Conservation (phyloP, 2,888 invertebrate species). For the Desoria tigrina region DNA sequence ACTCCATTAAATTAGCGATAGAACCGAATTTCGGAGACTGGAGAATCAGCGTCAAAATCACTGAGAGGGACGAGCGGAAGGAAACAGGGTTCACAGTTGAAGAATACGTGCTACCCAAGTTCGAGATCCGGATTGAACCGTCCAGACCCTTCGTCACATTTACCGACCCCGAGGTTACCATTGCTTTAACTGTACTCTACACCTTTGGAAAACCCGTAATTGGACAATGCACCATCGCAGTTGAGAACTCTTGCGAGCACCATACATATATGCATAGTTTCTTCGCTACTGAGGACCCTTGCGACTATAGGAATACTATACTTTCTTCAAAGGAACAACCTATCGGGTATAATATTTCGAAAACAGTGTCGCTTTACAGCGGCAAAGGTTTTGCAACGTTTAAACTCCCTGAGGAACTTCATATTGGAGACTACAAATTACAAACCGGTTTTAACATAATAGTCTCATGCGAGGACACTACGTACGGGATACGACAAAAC, state of each 20-base stretch:
- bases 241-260: neutral
- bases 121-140: slow-evolving; percentile 61
- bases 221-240: slow-evolving; percentile 20
- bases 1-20: slow-evolving; percentile 73
- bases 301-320: too few species aligned
- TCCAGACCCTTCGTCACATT: slow-evolving; percentile 74
- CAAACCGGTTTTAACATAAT: too few species aligned
- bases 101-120: slow-evolving; percentile 89
- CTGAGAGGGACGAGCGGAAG: neutral
- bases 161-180: slow-evolving; percentile 72
- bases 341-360: slow-evolving; percentile 24
- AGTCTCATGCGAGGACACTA: too few species aligned
- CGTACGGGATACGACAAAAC: too few species aligned
- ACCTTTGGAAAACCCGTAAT: slow-evolving; percentile 33
- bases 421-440: too few species aligned
- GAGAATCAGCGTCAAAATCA: slow-evolving; percentile 69
- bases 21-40: slow-evolving; percentile 85
- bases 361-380: slow-evolving; percentile 14
- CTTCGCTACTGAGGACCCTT: too few species aligned
- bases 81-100: slow-evolving; percentile 77
- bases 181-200: slow-evolving; percentile 80
- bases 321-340: slow-evolving; percentile 20
- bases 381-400: slow-evolving; percentile 68
- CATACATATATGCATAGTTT: too few species aligned
- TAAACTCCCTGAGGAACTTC: too few species aligned